Conservation (phyloP, 2,888 invertebrate genomes). For the Epinotia ramella region DNA sequence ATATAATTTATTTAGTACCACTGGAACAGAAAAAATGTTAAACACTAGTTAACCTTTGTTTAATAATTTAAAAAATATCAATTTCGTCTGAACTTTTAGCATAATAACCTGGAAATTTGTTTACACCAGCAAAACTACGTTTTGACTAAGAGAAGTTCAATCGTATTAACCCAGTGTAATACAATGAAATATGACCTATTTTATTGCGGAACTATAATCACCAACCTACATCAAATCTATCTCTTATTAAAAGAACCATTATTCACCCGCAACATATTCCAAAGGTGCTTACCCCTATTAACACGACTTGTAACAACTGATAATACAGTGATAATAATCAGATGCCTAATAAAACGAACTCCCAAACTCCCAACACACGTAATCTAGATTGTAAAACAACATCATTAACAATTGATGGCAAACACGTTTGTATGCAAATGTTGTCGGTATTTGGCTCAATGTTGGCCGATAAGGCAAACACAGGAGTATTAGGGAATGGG, state of each 20-base stretch:
- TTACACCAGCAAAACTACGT: too few relatives aligned
- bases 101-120: too few relatives aligned
- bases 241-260: constrained; percentile 8
- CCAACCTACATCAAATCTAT: background rate
- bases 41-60: too few relatives aligned
- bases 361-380: constrained; percentile 24
- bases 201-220: background rate
- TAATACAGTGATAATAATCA: constrained; percentile 19
- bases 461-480: constrained; percentile 3
- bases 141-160: background rate
- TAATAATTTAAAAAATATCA: too few relatives aligned
- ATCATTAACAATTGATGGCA: constrained; percentile 30
- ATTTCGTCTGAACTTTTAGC: too few relatives aligned
- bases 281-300: background rate
- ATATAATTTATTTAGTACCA: too few relatives aligned
- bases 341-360: constrained; percentile 26
- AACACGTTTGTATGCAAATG: constrained; percentile 22
- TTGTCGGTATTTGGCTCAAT: background rate
- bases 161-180: background rate
- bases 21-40: too few relatives aligned
- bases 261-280: constrained; percentile 22
- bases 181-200: background rate
- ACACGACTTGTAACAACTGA: constrained; percentile 29
- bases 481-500: background rate
- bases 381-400: constrained; percentile 38